phyloP scores from a whole-genome alignment of 2,888 invertebrate genomes.

The Drosophila nigritarsus region DNA sequence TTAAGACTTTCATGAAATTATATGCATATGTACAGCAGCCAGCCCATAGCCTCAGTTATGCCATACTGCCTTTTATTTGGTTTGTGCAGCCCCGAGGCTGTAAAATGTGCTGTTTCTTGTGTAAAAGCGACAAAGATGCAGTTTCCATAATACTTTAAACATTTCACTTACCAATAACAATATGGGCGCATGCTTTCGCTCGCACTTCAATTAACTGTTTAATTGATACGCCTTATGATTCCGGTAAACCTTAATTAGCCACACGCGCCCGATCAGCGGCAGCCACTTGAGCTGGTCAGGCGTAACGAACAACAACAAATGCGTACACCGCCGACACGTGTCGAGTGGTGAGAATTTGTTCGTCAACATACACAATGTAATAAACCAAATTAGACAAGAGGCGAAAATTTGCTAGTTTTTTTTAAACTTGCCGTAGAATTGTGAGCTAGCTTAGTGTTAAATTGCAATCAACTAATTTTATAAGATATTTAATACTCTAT shows the following conservation, averaged over 20 bases:
- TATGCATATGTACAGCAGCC: conserved; percentile 40
- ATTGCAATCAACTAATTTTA: neutral
- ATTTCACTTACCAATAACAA: conserved; percentile 19
- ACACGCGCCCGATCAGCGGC: conserved; percentile 60
- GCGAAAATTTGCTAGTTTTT: neutral
- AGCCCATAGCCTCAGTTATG: conserved; percentile 7
- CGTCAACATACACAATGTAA: conserved; percentile 10
- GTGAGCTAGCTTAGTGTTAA: neutral
- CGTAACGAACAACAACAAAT: conserved; percentile 28
- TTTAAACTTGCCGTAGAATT: neutral
- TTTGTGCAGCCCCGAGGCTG: conserved; percentile 23
- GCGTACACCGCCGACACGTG: conserved; percentile 52
- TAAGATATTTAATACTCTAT: neutral
- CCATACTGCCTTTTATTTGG: conserved; percentile 30
- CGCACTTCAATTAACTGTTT: conserved; percentile 65
- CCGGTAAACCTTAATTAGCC: conserved; percentile 54
- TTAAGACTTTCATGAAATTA: conserved; percentile 58
- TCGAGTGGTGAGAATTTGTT: conserved; percentile 53
- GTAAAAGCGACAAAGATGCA: conserved; percentile 18
- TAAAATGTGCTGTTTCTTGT: neutral
- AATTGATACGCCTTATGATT: conserved; percentile 71
- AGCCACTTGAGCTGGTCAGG: conserved; percentile 51
- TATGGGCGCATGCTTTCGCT: conserved; percentile 15
- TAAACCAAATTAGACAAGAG: conserved; percentile 1
- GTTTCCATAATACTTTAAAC: conserved; percentile 26